Base-by-base conservation (phyloP, 2,888 invertebrate species). In the Nipponacmea schrenckii region DNA sequence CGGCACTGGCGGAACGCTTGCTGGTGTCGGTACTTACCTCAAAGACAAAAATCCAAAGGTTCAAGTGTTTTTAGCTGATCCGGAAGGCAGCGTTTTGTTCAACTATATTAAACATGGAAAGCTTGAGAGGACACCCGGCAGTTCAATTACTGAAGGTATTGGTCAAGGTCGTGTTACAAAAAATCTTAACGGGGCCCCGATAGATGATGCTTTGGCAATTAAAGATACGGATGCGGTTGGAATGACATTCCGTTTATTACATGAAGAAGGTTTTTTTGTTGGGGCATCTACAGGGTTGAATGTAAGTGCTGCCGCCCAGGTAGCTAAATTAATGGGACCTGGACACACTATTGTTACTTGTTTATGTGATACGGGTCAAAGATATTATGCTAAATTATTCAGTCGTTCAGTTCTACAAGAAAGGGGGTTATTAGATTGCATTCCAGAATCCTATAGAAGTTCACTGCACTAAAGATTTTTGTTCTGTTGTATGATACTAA, bases 141-240 rank as follows among this genome's bases (percentile, higher is more conserved):
- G 83, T 56, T 86, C 87, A 26, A 89, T 89, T 24, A 84, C 88
- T 17, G 89, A 89, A 77, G 89, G 89, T 15, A 89, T 89, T 72
- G 89, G 89, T 70, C 89, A 89, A 81, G 88, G 88, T 64, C 84
- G 89, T n/a, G 80, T 89, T 8, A 89, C 89, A 46, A 80, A 86
- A 15, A 89, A 89, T 74, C 76, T 89, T 68, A 81, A 87, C 71
- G 87, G 84, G n/a, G 86, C 89, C 17, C 87, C 87, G 5, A 81
- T 89, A 17, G 89, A 89, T 80, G 86, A 87, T 74, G 88, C 88
- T 5, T 74, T 87, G 68, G 75, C 76, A 26, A 80, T 89, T 26
- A 68, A 76, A 64, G 89, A 89, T 76, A 79, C 77, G 31, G 87
- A 87, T 75, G 86, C 85, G 67, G 86, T 89, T 20, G 82, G 84